Evolutionary conservation across 2,888 invertebrate species (phyloP), one percentile per base, ranked within the genome.

Genomic region (Xestobium rufovillosum): DNA sequence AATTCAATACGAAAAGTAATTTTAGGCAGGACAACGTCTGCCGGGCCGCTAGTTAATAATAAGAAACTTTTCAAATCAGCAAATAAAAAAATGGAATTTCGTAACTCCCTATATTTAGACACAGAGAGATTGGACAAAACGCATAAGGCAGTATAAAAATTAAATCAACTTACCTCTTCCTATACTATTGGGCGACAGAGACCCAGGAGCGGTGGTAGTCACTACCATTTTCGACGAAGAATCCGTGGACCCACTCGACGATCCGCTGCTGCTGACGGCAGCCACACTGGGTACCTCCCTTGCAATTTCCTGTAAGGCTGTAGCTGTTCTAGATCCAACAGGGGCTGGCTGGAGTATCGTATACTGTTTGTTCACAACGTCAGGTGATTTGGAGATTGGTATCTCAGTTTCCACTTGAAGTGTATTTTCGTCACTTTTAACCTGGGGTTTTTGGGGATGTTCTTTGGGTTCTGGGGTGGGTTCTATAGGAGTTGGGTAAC

Each of bases 271-370:
- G 41, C 43, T 31, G 29, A 54, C 52, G 3, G 57, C 49, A 14
- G 57, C 67, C 62, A 78, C 77, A 46, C 74, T 73, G 19, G 75
- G 71, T n/a, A 77, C 78, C 51, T 80, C 80, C 27, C 80, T 66
- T 17, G 76, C 73, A 13, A 60, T 61, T 60, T 88, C 87, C 60
- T 87, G 86, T 58, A 87, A 72, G 13, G 83, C 86, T 25, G 82
- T 82, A 31, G 86, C 86, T 0, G 86, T 86, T 32, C 86, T 75
- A 13, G 87, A 86, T 3, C 85, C 83, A 1, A 78, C 75, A 16
- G 81, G 82, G 8, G 87, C 87, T 1, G 88, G 88, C 64, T 89
- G 88, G 44, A 89, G 69, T 49, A 87, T 87, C 42, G 88, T 89
- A 60, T 88, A 89, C 61, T 88, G 87, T 66, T 89, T 89, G 42